Conservation (phyloP, 2,888 invertebrate species). For the Neocrepidodera transversa region DNA sequence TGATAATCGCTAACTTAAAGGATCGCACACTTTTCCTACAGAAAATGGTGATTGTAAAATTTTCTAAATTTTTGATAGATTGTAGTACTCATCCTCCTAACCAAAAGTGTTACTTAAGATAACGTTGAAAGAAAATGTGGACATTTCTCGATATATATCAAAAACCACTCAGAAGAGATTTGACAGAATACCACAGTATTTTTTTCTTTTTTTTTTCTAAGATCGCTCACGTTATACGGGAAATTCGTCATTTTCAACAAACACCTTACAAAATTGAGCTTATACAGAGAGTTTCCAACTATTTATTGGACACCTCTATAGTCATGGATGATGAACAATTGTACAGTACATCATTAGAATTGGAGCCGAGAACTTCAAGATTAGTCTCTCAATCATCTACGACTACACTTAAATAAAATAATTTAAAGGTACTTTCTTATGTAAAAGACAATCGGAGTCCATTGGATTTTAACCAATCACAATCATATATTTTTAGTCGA, state of each 20-base stretch:
- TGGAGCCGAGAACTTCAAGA: constrained; percentile 80
- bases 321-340: constrained; percentile 81
- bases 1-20: too few species aligned
- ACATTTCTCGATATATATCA: too few species aligned
- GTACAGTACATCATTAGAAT: constrained; percentile 80
- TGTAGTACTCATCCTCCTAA: too few species aligned
- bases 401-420: constrained; percentile 30
- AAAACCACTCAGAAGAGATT: too few species aligned
- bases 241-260: constrained; percentile 90
- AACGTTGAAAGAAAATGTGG: too few species aligned
- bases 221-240: constrained; percentile 92
- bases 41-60: too few species aligned
- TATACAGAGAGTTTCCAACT: constrained; percentile 80
- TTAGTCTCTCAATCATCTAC: constrained; percentile 51
- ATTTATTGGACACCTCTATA: constrained; percentile 79
- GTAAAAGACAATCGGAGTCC: constrained; percentile 31
- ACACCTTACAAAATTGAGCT: constrained; percentile 91
- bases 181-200: too few species aligned
- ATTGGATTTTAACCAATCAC: constrained; percentile 2
- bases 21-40: too few species aligned
- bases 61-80: too few species aligned
- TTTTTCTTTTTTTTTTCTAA: constrained; percentile 60
- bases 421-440: constrained; percentile 31
- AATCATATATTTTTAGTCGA: constrained; percentile 2
- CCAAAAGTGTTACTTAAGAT: too few species aligned